These are phyloP conservation scores for Lasioglossum villosulum DNA, from an alignment of 2,888 invertebrate genomes.

Conservation along the genomic window DNA sequence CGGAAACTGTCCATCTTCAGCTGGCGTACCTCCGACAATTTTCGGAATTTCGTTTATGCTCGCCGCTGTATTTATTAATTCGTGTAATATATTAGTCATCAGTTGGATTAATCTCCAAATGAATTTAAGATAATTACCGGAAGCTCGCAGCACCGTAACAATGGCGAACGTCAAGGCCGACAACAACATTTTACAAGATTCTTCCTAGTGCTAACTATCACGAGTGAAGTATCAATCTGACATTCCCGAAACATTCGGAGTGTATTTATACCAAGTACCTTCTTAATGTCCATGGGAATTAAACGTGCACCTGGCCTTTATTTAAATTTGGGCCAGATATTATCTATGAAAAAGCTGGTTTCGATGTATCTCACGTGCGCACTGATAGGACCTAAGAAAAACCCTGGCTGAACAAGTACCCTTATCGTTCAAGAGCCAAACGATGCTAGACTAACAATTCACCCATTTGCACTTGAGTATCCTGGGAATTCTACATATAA, in stretches of 20 bases:
- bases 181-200: conserved; percentile 46
- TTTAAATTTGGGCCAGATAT: conserved; percentile 76
- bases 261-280: conserved; percentile 52
- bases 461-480: conserved; percentile 16
- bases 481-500: neutral
- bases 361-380: conserved; percentile 75
- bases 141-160: conserved; percentile 17
- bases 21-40: conserved; percentile 85
- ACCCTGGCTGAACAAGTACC: conserved; percentile 50
- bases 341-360: conserved; percentile 50
- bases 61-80: conserved; percentile 44
- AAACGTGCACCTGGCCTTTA: conserved; percentile 51
- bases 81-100: neutral
- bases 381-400: conserved; percentile 54
- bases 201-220: neutral
- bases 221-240: conserved; percentile 40
- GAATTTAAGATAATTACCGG: conserved; percentile 46
- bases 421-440: conserved; percentile 36
- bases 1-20: conserved; percentile 86
- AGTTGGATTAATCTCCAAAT: neutral
- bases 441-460: conserved; percentile 41
- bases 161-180: conserved; percentile 24
- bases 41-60: conserved; percentile 69
- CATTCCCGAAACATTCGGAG: conserved; percentile 1
- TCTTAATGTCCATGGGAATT: conserved; percentile 57